Base-by-base conservation (phyloP, 2,888 invertebrate genomes). In the Antheraea assamensis region DNA sequence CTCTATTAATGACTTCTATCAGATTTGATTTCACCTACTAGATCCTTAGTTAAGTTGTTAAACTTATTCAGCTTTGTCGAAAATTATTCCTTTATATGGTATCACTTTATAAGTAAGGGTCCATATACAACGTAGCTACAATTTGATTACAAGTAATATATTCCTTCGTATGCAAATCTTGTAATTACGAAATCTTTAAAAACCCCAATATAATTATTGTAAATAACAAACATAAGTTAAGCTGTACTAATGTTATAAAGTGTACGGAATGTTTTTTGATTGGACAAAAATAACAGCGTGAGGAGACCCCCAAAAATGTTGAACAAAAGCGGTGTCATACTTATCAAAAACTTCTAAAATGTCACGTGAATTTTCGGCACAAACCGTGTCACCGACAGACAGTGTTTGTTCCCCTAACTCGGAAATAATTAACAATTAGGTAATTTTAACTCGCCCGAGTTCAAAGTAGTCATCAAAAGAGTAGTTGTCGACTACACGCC, bases 341-440 rank as follows among this genome's bases (percentile, higher is more conserved):
- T 21, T 71, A 71, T 71, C 61, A 71, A 64, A 73, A 72, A 74
- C 68, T 27, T 72, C 70, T 35, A 80, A 75, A 81, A 74, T 72
- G 61, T 74, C 71, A 73, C 71, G 73, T 76, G 76, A 75, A 78
- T 79, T 72, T 78, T 77, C 76, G 77, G 52, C 71, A 58, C 55
- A 71, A 75, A 70, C 75, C 71, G 74, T 74, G 74, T 77, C 77
- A 58, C 72, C 77, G 77, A 76, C 77, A 78, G 76, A 75, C 77
- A 75, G 78, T 77, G 78, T 78, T 78, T 76, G 78, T 64, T 61
- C 58, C 30, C 47, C 73, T 52, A 70, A 73, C 72, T 73, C 71
- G 74, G 77, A 78, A 78, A 84, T 86, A 85, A 87, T 86, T 85
- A 86, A 83, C 87, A 85, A 85, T 87, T 85, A 83, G 82, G 83